These are phyloP conservation scores for Pelodytes ibericus DNA, from an alignment of 2,797 vertebrate genomes.

Conservation along the genomic window DNA sequence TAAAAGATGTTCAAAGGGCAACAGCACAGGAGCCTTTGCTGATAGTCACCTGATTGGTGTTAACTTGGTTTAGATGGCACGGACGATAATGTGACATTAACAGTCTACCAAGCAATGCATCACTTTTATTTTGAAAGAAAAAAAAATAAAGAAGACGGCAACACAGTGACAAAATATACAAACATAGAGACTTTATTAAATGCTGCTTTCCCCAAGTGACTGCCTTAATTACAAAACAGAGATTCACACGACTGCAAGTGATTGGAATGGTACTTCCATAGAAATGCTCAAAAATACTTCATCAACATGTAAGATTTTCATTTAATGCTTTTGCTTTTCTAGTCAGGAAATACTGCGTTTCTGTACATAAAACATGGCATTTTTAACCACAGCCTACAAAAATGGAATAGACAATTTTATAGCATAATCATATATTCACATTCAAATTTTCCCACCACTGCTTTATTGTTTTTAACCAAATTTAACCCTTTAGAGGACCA, in stretches of 20 bases:
- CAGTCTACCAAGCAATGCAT: constrained; percentile 9
- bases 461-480: not conserved
- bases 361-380: constrained; percentile 68
- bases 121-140: not conserved
- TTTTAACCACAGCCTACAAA: constrained; percentile 28
- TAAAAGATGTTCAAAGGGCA: not conserved
- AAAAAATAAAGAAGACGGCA: constrained; percentile 9
- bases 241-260: constrained; percentile 79
- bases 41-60: not conserved
- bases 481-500: not conserved
- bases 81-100: not conserved
- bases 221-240: constrained; percentile 89
- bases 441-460: constrained; percentile 9
- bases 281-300: constrained; percentile 79
- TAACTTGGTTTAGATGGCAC: not conserved
- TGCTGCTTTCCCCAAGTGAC: constrained; percentile 83
- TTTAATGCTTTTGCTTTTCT: constrained; percentile 52
- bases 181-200: constrained; percentile 97
- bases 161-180: constrained; percentile 78
- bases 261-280: constrained; percentile 90
- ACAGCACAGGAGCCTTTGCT: not conserved
- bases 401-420: constrained; percentile 19
- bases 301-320: constrained; percentile 70
- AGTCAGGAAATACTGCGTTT: constrained; percentile 64
- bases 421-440: constrained; percentile 24